phyloP scores from a whole-genome alignment of 2,113 vertebrate species.

The Ammospiza nelsoni region DNA sequence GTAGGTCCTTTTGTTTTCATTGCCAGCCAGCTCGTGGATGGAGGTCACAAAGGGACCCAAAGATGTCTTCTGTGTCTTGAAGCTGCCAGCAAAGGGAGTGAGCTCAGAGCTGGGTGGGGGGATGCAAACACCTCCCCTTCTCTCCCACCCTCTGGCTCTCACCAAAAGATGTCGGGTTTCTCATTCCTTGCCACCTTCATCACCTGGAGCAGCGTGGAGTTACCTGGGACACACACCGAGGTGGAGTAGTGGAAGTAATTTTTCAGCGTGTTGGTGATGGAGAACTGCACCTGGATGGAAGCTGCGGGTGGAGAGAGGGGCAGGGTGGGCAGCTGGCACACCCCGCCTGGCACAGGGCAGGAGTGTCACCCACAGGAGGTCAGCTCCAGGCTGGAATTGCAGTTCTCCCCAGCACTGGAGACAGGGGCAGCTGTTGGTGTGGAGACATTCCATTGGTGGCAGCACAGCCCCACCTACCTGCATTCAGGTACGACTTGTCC shows the following conservation, averaged over 20 bases:
- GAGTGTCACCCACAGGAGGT: neutral
- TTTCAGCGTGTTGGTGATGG: neutral
- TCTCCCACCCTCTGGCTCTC: neutral
- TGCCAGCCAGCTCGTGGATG: neutral
- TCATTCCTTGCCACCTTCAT: neutral
- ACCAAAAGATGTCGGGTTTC: neutral
- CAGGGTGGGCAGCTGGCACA: neutral
- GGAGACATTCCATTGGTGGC: neutral
- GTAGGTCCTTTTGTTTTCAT: fast-evolving
- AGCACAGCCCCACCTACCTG: neutral
- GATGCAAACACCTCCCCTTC: neutral
- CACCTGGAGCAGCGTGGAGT: neutral
- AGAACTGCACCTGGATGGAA: neutral
- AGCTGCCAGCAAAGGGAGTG: neutral
- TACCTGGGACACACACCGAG: neutral
- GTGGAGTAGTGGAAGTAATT: neutral
- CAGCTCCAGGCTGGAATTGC: neutral
- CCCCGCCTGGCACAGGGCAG: neutral
- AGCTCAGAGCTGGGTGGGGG: neutral
- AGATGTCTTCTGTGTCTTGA: fast-evolving
- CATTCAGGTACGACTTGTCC: neutral
- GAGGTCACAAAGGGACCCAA: neutral
- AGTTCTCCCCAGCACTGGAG: neutral
- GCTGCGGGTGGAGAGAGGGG: neutral
- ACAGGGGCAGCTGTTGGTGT: neutral